Base-by-base conservation (phyloP, 2,797 vertebrate genomes). In the Platyrinchus mystaceus region DNA sequence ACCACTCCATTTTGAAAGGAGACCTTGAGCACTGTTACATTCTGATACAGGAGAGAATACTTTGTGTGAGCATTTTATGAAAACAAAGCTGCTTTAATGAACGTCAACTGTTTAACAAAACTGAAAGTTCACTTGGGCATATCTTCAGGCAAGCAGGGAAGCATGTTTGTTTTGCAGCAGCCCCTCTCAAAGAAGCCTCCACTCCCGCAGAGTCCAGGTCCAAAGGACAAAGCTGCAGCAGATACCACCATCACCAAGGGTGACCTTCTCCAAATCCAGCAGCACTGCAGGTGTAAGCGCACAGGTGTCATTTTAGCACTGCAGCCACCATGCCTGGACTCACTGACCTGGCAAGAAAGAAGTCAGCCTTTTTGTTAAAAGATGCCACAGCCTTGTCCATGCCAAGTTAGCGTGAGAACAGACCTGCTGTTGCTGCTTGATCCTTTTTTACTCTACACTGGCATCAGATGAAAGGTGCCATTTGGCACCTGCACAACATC, bases 321-420 rank as follows among this genome's bases (percentile, higher is more conserved):
- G 22, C 0, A 9, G 46, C 8, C 68, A 32, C 34, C 32, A 22
- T 0, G 0, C 46, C n/a, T 46, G 46, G 28, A 44, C 37, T 71
- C 59, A 77, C 6, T 2, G 2, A 46, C 58, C 26, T 2, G 5
- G 30, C 14, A 39, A 41, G 41, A 77, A 73, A 69, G 16, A 88
- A 63, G 5, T 68, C 34, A 64, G 66, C 20, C 20, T 50, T 81
- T 66, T 20, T 3, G 2, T 62, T 76, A 76, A 52, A 59, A 73
- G 56, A 73, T n/a, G 28, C 37, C 55, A 43, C 28, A 49, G 62
- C 41, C n/a, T 37, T 9, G 5, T 44, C 27, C 17, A 2, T 50
- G 73, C 39, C 56, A 78, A 56, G 30, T 32, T 2, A 59, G 17
- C 2, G 3, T 5, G 12, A 24, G 50, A 59, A 69, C 56, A 64